A percentile compares a stretch with the other conserved stretches of the same genome.
Conservation (phyloP, 2,888 invertebrate genomes). For the Conops quadrifasciatus region DNA sequence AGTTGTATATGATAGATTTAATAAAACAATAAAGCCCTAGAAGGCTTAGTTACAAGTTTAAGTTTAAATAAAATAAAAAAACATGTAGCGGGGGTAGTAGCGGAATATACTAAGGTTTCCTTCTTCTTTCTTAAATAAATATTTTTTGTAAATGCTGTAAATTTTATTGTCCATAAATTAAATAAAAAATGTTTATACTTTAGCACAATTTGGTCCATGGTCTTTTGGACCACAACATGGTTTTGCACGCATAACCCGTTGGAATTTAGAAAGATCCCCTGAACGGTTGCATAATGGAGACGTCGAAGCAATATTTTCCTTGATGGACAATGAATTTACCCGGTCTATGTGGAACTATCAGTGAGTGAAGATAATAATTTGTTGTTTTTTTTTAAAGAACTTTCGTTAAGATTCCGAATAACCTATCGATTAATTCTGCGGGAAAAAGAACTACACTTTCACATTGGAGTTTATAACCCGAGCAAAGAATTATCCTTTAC, state of each 20-base stretch:
- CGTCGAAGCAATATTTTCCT: slow-evolving; percentile 89
- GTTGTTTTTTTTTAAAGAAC: not conserved
- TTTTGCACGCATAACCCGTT: slow-evolving; percentile 91
- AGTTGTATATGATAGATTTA: no score
- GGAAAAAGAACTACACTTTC: slow-evolving; percentile 91
- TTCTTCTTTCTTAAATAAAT: no score
- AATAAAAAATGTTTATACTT: no score
- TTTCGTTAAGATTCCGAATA: slow-evolving; percentile 77
- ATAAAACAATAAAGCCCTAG: no score
- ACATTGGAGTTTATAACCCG: slow-evolving; percentile 92
- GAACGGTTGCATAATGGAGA: slow-evolving; percentile 89
- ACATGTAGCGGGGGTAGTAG: no score
- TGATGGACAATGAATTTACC: slow-evolving; percentile 93
- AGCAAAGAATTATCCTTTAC: slow-evolving; percentile 90
- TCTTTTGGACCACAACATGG: slow-evolving; percentile 95
- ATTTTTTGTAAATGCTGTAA: no score
- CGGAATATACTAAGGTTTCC: no score
- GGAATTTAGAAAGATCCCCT: slow-evolving; percentile 90
- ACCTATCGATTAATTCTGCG: slow-evolving; percentile 91
- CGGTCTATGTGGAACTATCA: slow-evolving; percentile 94
- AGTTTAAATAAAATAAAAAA: no score
- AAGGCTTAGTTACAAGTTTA: no score
- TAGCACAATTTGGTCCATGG: slow-evolving; percentile 98
- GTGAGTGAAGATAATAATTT: slow-evolving; percentile 67
- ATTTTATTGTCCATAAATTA: no score